Evolutionary conservation across 2,888 invertebrate species (phyloP).

Genomic region (Perdita meconis): DNA sequence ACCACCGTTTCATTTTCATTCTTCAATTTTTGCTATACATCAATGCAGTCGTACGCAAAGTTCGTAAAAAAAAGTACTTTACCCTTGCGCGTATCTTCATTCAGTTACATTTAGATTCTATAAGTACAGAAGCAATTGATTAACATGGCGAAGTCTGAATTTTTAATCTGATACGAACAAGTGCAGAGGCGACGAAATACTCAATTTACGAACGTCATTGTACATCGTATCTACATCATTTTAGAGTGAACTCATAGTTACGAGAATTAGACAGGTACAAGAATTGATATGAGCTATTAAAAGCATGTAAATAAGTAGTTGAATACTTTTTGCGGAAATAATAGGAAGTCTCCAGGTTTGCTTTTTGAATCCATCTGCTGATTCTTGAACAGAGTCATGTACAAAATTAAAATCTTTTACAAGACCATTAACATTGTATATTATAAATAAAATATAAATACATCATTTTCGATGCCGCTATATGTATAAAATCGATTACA

Average conservation of each 20-base stretch:
- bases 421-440: constrained; percentile 5
- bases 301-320: not conserved
- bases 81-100: not conserved
- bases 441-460: constrained; percentile 36
- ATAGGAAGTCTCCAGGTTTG: not conserved
- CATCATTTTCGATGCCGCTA: constrained; percentile 15
- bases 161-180: not conserved
- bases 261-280: constrained; percentile 4
- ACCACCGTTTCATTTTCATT: not conserved
- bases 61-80: constrained; percentile 13
- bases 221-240: not conserved
- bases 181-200: constrained; percentile 2
- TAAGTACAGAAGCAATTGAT: constrained; percentile 1
- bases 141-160: constrained; percentile 2
- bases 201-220: constrained; percentile 15
- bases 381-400: constrained; percentile 16
- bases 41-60: not conserved
- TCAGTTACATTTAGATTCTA: not conserved
- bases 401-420: constrained; percentile 37
- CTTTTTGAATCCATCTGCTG: not conserved
- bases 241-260: constrained; percentile 3
- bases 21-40: not conserved
- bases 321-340: constrained; percentile 4
- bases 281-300: not conserved
- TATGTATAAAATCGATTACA: constrained; percentile 30